phyloP scores from a whole-genome alignment of 37 sponge, comb jelly and placozoan species.

The Cladorhizidae sp. region DNA sequence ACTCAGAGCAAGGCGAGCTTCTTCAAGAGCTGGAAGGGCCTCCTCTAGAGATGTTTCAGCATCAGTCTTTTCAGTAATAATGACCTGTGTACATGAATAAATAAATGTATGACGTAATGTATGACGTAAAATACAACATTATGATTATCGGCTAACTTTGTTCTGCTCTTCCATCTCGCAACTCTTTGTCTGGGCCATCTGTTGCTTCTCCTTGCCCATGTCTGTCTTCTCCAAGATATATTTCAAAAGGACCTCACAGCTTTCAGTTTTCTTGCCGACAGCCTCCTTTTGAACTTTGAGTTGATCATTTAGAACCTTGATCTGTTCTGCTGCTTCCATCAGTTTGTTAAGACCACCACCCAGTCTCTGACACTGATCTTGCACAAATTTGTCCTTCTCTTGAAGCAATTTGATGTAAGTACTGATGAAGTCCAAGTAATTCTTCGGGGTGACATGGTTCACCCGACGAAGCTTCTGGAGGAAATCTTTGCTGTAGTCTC shows the following conservation, averaged over 20 bases:
- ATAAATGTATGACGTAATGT: neutral
- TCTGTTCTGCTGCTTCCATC: conserved; percentile 88
- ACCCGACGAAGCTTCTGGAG: conserved; percentile 88
- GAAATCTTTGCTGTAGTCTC: conserved; percentile 81
- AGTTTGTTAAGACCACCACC: conserved; percentile 93
- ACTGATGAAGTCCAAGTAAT: conserved; percentile 98
- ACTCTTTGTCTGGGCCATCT: conserved; percentile 93
- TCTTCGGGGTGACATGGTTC: conserved; percentile 99
- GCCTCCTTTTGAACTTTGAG: conserved; percentile 97
- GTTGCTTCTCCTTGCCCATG: conserved; percentile 89
- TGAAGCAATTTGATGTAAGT: conserved; percentile 83
- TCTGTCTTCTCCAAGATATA: conserved; percentile 85
- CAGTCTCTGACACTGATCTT: conserved; percentile 91
- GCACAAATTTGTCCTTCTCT: conserved; percentile 91
- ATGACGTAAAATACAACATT: neutral
- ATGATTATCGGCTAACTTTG: conserved; percentile 35
- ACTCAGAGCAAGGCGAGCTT: conserved; percentile 91
- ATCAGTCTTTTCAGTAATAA: conserved; percentile 86
- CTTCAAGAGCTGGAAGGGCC: conserved; percentile 97
- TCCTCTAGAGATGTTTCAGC: conserved; percentile 92
- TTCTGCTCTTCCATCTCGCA: conserved; percentile 98
- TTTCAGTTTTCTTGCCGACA: conserved; percentile 86
- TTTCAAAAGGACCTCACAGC: conserved; percentile 88
- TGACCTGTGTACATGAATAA: conserved; percentile 40
- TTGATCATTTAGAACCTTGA: conserved; percentile 91